Evolutionary conservation across 2,888 invertebrate genomes (phyloP).

Genomic region (Volucella inflata): DNA sequence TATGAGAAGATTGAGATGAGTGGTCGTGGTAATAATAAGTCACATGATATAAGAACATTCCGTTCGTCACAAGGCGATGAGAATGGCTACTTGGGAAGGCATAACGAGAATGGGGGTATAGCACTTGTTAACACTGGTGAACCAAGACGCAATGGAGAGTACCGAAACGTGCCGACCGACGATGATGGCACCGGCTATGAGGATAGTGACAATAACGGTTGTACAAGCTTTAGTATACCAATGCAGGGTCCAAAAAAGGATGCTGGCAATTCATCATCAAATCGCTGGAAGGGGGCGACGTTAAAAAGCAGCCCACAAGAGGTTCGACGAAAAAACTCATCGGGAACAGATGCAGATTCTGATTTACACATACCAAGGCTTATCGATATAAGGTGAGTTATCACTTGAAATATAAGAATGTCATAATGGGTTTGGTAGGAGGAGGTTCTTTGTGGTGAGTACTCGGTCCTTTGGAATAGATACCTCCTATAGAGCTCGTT

Average conservation of each 20-base stretch:
- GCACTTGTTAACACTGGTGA: slow-evolving; percentile 83
- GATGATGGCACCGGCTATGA: slow-evolving; percentile 87
- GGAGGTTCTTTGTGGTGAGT: no score
- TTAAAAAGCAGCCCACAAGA: slow-evolving; percentile 78
- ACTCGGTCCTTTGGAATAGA: no score
- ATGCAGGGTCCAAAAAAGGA: slow-evolving; percentile 57
- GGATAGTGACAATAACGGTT: slow-evolving; percentile 81
- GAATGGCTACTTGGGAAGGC: slow-evolving; percentile 79
- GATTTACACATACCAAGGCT: slow-evolving; percentile 88
- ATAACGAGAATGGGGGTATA: slow-evolving; percentile 79
- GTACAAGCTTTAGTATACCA: slow-evolving; percentile 75
- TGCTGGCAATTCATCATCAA: slow-evolving; percentile 18
- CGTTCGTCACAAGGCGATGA: slow-evolving; percentile 76
- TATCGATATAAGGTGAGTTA: slow-evolving; percentile 86
- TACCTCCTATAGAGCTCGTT: no score
- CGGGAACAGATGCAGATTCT: slow-evolving; percentile 82
- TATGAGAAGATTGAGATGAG: slow-evolving; percentile 91
- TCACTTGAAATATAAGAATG: no score
- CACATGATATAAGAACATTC: slow-evolving; percentile 77
- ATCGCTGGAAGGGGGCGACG: slow-evolving; percentile 80
- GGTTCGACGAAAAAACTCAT: slow-evolving; percentile 71
- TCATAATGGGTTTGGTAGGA: no score
- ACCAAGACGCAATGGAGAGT: slow-evolving; percentile 87
- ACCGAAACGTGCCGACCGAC: slow-evolving; percentile 89
- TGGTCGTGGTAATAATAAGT: slow-evolving; percentile 83